phyloP scores from a whole-genome alignment of 1,140 invertebrate species.

The Zaprionus davidi region DNA sequence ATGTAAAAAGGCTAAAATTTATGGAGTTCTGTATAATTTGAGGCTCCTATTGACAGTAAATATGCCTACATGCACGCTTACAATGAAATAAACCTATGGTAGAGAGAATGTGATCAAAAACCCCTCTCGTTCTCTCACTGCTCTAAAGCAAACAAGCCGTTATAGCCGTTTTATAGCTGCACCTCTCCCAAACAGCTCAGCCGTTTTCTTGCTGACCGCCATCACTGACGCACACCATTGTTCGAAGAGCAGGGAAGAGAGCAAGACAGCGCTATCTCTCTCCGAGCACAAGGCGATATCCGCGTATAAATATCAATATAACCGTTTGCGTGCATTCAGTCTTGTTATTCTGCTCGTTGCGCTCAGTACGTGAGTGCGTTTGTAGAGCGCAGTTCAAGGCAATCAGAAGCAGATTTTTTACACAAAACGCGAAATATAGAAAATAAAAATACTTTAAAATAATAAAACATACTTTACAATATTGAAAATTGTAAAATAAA shows the following conservation, averaged over 20 bases:
- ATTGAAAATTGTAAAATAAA: conserved; percentile 27
- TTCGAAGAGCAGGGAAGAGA: not conserved
- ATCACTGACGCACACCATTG: conserved; percentile 11
- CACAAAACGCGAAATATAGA: conserved; percentile 21
- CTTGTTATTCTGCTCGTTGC: conserved; percentile 37
- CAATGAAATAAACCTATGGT: not conserved
- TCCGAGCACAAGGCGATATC: conserved; percentile 2
- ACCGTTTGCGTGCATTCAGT: conserved; percentile 32
- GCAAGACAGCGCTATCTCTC: conserved; percentile 17
- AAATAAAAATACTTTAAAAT: conserved; percentile 23
- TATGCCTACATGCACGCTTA: not conserved
- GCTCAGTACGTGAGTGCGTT: conserved; percentile 24
- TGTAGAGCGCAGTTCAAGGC: conserved; percentile 12
- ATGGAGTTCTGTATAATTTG: not conserved
- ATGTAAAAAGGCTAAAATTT: not conserved
- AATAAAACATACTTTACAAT: conserved; percentile 23
- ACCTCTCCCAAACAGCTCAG: not conserved
- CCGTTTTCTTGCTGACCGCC: not conserved
- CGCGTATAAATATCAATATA: conserved; percentile 46
- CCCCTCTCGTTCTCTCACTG: not conserved
- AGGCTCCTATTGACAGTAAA: not conserved
- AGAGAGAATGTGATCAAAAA: not conserved
- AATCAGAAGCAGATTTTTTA: conserved; percentile 12
- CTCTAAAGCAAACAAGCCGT: not conserved
- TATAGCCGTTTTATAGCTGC: conserved; percentile 2